Conservation (phyloP, 2,113 vertebrate genomes). For the Pedetes capensis region DNA sequence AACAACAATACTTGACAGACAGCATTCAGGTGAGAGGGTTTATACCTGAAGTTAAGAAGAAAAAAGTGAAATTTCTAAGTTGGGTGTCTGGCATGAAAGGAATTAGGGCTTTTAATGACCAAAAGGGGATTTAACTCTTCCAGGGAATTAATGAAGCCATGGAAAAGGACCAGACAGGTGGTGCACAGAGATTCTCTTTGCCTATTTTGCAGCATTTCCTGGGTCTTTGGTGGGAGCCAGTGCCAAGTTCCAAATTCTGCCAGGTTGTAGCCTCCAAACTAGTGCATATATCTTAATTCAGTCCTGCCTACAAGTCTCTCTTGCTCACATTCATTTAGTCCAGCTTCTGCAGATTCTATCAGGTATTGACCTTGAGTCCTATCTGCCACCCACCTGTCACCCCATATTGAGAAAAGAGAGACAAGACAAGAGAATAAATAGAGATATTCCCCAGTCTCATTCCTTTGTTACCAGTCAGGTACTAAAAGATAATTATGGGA, state of each 20-base stretch:
- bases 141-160: background rate
- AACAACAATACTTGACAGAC: too few species aligned
- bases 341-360: background rate
- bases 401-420: background rate
- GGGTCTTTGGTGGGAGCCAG: background rate
- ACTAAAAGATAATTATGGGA: background rate
- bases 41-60: background rate
- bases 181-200: background rate
- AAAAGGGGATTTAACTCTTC: background rate
- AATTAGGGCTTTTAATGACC: background rate
- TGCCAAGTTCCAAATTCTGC: background rate
- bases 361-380: background rate
- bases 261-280: background rate
- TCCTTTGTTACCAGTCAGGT: background rate
- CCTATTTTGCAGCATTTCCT: background rate
- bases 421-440: background rate
- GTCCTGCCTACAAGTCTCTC: background rate
- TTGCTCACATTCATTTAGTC: background rate
- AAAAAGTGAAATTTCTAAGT: background rate
- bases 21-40: background rate
- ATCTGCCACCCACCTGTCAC: too few species aligned
- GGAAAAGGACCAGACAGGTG: background rate
- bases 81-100: background rate
- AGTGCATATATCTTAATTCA: background rate
- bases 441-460: background rate